phyloP scores from a whole-genome alignment of 2,113 vertebrate genomes.

The Pagrus major region DNA sequence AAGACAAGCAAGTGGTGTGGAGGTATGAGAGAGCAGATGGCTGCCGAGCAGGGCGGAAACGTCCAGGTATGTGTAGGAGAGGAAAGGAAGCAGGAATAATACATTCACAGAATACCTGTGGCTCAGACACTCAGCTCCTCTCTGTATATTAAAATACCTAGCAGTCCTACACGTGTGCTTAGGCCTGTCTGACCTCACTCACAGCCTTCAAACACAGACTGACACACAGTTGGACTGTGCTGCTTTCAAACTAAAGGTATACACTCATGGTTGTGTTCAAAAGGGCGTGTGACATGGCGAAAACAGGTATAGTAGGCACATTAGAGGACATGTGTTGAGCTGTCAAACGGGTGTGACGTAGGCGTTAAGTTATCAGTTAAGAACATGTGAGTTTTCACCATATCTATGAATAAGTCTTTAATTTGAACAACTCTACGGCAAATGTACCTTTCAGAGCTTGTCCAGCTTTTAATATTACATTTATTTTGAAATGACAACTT shows the following conservation, averaged over 20 bases:
- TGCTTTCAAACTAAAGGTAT: not conserved
- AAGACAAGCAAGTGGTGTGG: not conserved
- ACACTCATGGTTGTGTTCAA: not conserved
- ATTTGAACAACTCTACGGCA: not conserved
- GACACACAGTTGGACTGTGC: not conserved
- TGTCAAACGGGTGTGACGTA: constrained; percentile 32
- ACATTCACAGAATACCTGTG: constrained; percentile 27
- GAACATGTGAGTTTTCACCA: not conserved
- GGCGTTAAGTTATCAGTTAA: not conserved
- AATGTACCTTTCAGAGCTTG: not conserved
- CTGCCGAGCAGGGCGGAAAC: constrained; percentile 41
- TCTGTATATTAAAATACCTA: not conserved
- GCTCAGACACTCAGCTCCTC: constrained; percentile 9
- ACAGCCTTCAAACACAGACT: not conserved
- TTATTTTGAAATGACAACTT: constrained; percentile 6
- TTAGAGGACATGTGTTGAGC: not conserved
- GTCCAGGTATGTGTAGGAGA: not conserved
- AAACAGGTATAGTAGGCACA: constrained; percentile 9
- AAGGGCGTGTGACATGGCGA: not conserved
- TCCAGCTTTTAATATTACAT: not conserved
- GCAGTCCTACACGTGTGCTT: not conserved
- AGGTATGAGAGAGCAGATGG: constrained; percentile 56
- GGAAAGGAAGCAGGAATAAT: constrained; percentile 1
- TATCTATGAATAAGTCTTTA: not conserved
- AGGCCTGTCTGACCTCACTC: constrained; percentile 10